Base-by-base conservation (phyloP, 2,888 invertebrate species). In the Chaitophorus viminalis region DNA sequence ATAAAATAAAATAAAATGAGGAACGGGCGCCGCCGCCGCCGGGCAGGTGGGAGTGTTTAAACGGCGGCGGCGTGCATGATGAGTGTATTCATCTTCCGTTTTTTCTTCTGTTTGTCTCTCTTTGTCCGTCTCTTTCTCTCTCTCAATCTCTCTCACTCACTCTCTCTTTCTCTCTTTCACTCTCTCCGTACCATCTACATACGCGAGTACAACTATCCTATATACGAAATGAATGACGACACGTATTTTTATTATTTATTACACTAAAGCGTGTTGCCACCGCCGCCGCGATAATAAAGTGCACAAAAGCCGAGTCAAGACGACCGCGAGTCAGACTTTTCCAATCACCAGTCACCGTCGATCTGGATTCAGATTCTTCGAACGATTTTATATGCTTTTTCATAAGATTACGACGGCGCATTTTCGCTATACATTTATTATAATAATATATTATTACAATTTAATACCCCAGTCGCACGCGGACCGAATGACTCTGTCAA, bases 1-100 rank as follows among this genome's bases (percentile, higher is more conserved):
- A n/a, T n/a, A n/a, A n/a, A n/a, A n/a, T n/a, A n/a, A n/a, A n/a
- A n/a, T n/a, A n/a, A n/a, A n/a, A n/a, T n/a, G n/a, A 25, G 21
- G 70, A 82, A 46, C 46, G 81, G 81, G 39, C 70, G 68, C 81
- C 81, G 65, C 46, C 70, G 81, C 29, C 70, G 68, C 81, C 81
- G 65, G 36, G 65, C 36, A 46, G 81, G 81, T 46, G 81, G 29
- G 81, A 29, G 81, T 82, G 68, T 82, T 82, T 82, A 82, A 82
- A 70, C 70, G 70, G 33, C 68, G 68, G 31, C 65, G 81, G 46
- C 81, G 70, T 25, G 31, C 46, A 76, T 29, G 14, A 31, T 29
- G 46, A 29, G 76, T 33, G 25, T 77, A 29, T 31, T 31, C 52
- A 54, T 39, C 33, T 60, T 18, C 60, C 9, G 46, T 11, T 46